Evolutionary conservation across 1,140 invertebrate species (phyloP), one percentile per base, ranked within the genome.

Genomic region (Pygmarrhopalites habei): DNA sequence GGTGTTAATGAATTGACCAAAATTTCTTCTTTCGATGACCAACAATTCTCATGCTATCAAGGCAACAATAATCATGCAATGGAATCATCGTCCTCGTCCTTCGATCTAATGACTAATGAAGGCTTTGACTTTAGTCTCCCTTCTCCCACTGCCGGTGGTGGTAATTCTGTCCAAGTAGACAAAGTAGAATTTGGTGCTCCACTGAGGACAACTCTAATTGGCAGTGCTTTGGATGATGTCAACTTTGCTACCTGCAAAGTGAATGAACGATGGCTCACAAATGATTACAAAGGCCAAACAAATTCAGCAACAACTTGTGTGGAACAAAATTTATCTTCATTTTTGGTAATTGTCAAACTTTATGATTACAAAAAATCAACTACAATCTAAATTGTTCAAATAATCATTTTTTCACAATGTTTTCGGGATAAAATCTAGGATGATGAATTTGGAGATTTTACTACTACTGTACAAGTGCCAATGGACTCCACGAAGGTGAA

Each of bases 81-180:
- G 7, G n/a, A 19, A 5, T 47, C 23, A 10, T 47, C 44, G n/a
- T 25, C 7, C 4, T 47, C 44, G 19, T n/a, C 17, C 4, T 19
- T 19, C 19, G 23, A 19, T n/a, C 19, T 47, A 25, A 4, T 19
- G 17, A 25, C 17, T 5, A 19, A 7, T 19, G 44, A 19, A 19
- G 53, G 35, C 19, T 30, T 32, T 30, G 28, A 30, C 4, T 29
- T 51, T 15, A 7, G 5, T 19, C 7, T 47, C 19, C 44, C 7
- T 47, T 47, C 44, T 28, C 17, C 26, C n/a, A 32, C 23, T 23
- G 15, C 35, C 17, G 43, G 49, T 32, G 52, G 60, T 28, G 57
- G 58, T 32, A 68, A 74, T 60, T 72, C 72, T 61, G 74, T 75
- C n/a, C n/a, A n/a, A 28, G 75, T 74, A 70, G 73, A 72, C 17